Evolutionary conservation across 2,113 vertebrate genomes (phyloP).

Genomic region (Mormoops blainvillei): DNA sequence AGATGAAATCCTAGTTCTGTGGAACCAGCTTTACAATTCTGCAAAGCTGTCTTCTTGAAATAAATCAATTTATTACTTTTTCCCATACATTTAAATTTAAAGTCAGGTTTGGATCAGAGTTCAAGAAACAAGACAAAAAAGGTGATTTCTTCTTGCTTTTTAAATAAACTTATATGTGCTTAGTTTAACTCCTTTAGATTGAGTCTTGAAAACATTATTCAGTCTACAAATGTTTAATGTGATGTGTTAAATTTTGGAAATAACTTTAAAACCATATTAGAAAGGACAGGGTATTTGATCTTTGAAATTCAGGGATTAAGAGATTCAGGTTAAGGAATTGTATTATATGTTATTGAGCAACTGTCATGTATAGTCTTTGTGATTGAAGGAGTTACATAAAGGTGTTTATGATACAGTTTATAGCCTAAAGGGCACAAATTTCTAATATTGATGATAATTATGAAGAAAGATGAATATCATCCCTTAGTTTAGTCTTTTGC

Average conservation of each 20-base stretch:
- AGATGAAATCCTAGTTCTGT: neutral
- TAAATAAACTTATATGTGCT: neutral
- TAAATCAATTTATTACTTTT: neutral
- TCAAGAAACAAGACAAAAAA: constrained; percentile 26
- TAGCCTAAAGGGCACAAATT: neutral
- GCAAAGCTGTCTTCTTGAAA: neutral
- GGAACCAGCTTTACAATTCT: neutral
- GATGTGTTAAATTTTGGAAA: neutral
- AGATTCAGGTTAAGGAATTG: neutral
- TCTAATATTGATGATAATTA: neutral
- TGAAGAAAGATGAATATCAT: neutral
- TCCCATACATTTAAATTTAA: neutral
- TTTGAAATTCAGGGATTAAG: neutral
- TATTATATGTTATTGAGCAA: neutral
- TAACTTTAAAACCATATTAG: neutral
- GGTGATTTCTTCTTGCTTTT: neutral
- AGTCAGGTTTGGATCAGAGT: neutral
- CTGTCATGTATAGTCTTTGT: neutral
- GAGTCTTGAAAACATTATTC: neutral
- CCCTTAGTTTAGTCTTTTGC: neutral
- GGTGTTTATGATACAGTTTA: neutral
- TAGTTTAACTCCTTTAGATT: neutral
- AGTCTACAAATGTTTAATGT: neutral
- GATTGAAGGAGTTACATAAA: neutral
- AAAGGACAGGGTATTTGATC: neutral